phyloP scores from a whole-genome alignment of 2,113 vertebrate genomes.

The Carlito syrichta region DNA sequence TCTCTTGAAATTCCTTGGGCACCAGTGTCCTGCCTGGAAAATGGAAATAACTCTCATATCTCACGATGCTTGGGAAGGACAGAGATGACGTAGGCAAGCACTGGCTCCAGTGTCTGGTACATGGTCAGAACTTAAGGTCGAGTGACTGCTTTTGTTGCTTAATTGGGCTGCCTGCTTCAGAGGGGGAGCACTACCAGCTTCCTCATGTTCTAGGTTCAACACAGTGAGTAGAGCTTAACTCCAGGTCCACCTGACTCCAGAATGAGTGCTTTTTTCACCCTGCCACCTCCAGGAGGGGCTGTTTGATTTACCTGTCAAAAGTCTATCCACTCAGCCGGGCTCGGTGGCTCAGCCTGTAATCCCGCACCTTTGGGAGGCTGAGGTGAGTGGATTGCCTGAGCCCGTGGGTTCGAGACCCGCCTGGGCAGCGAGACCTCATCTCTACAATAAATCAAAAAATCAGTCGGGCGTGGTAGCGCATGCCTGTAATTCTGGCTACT shows the following conservation, averaged over 20 bases:
- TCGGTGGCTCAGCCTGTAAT: not conserved
- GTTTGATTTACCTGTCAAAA: not conserved
- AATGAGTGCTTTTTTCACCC: not conserved
- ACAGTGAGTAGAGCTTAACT: not conserved
- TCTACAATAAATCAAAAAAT: too few species aligned
- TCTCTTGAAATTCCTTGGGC: not conserved
- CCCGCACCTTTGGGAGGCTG: too few species aligned
- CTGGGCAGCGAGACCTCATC: too few species aligned
- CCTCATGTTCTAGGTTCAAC: not conserved
- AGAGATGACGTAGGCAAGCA: rapidly evolving
- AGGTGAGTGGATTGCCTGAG: too few species aligned
- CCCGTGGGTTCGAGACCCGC: too few species aligned
- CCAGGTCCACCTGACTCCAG: not conserved
- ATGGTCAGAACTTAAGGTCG: rapidly evolving
- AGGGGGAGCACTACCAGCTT: not conserved
- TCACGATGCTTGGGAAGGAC: not conserved
- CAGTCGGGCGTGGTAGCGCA: too few species aligned
- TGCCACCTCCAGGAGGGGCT: not conserved
- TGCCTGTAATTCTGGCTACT: too few species aligned
- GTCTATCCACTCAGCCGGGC: not conserved
- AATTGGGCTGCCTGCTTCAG: not conserved
- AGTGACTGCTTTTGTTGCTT: not conserved
- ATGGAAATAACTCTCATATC: not conserved
- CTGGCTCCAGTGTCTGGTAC: not conserved
- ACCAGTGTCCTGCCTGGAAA: not conserved